Evolutionary conservation across 2,888 invertebrate genomes (phyloP).

Genomic region (Steinernema carpocapsae): DNA sequence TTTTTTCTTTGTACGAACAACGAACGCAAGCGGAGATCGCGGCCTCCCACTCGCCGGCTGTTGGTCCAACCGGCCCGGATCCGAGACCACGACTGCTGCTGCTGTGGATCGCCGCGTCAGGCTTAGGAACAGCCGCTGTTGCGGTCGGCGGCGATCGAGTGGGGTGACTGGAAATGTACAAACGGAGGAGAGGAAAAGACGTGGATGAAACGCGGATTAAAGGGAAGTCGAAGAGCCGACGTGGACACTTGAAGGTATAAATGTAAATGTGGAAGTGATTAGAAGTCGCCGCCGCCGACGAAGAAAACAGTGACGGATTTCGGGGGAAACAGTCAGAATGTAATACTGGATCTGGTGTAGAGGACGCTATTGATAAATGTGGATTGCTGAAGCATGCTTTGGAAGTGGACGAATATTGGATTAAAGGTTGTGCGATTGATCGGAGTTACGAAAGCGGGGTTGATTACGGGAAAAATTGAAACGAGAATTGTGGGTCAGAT

Average conservation of each 20-base stretch:
- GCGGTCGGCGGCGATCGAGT: conserved; percentile 6
- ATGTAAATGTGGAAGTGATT: conserved; percentile 21
- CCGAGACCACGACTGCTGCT: neutral
- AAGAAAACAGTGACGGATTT: too few species aligned
- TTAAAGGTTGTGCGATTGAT: too few species aligned
- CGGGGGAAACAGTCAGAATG: too few species aligned
- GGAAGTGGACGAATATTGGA: too few species aligned
- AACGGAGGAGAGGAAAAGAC: neutral
- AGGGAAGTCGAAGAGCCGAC: neutral
- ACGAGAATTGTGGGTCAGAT: too few species aligned
- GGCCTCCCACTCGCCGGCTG: conserved; percentile 31
- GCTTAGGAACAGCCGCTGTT: conserved; percentile 17
- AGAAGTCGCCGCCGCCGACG: neutral
- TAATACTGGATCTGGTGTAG: too few species aligned
- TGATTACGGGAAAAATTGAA: too few species aligned
- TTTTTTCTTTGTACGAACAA: conserved; percentile 25
- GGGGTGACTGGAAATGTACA: neutral
- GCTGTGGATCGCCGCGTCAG: neutral
- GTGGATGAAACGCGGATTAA: conserved; percentile 9
- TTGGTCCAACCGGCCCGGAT: neutral
- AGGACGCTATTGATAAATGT: too few species aligned
- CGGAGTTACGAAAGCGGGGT: too few species aligned
- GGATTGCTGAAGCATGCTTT: too few species aligned
- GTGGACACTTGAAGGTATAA: conserved; percentile 1
- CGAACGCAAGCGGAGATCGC: neutral